Conservation (phyloP, 2,113 vertebrate genomes). For the Ploceus nigricollis region DNA sequence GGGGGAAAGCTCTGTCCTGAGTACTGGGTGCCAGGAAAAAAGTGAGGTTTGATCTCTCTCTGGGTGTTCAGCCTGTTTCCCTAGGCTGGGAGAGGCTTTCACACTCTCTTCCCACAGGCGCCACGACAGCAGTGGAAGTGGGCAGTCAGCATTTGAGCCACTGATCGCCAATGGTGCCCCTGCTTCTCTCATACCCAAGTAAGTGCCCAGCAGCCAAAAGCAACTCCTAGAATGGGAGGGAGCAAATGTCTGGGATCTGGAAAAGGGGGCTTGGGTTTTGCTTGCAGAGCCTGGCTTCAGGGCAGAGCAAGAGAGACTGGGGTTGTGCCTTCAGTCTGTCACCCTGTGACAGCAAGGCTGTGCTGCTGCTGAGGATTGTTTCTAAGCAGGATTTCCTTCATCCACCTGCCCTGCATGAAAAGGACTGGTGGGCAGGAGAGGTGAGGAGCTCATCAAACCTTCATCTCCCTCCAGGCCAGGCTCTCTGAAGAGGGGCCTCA, state of each 20-base stretch:
- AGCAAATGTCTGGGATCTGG: not conserved
- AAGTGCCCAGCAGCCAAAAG: slow-evolving; percentile 37
- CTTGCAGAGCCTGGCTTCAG: not conserved
- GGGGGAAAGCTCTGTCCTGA: not conserved
- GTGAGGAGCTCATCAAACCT: not conserved
- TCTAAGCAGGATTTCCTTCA: not conserved
- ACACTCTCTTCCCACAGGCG: slow-evolving; percentile 71
- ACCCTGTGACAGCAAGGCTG: not conserved
- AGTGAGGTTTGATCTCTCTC: not conserved
- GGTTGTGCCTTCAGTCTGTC: not conserved
- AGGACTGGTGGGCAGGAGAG: not conserved
- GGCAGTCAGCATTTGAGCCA: slow-evolving; percentile 85
- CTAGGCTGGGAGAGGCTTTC: not conserved
- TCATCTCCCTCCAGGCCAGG: slow-evolving; percentile 76
- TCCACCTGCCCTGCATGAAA: not conserved
- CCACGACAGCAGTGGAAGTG: slow-evolving; percentile 85
- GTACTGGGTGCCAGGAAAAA: not conserved
- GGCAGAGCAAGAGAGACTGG: not conserved
- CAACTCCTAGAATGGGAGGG: not conserved
- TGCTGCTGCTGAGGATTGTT: not conserved
- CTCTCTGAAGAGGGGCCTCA: slow-evolving; percentile 82
- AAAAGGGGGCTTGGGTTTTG: not conserved
- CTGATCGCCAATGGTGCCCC: slow-evolving; percentile 85
- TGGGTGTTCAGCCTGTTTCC: not conserved
- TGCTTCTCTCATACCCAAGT: slow-evolving; percentile 88